Conservation (phyloP, 2,113 vertebrate species). For the Ondatra zibethicus region DNA sequence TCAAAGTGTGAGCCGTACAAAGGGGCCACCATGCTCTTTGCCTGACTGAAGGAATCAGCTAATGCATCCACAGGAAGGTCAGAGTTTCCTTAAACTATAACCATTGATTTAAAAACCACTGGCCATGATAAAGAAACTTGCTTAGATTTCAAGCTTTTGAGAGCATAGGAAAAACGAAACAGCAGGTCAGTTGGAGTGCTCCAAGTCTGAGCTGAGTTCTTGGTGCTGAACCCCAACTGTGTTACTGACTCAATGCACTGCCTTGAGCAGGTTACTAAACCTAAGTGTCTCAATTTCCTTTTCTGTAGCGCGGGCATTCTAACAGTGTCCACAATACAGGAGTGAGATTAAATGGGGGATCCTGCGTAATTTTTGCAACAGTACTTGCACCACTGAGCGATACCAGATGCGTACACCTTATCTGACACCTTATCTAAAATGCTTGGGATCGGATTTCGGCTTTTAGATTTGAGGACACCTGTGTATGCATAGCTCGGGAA, state of each 20-base stretch:
- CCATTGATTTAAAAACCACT: neutral
- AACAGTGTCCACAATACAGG: neutral
- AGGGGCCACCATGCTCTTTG: neutral
- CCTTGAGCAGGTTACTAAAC: neutral
- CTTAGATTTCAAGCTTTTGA: neutral
- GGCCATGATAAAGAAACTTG: neutral
- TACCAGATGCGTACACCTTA: neutral
- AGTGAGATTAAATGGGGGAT: neutral
- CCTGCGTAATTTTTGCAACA: neutral
- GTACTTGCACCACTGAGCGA: neutral
- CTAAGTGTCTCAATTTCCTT: neutral
- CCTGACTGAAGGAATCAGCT: neutral
- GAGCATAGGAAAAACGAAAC: neutral
- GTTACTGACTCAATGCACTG: neutral
- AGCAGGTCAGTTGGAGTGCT: neutral
- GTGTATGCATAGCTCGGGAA: neutral
- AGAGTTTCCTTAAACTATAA: constrained; percentile 25
- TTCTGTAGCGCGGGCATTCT: neutral
- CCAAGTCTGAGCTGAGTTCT: neutral
- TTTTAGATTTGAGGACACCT: neutral
- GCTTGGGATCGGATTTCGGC: neutral
- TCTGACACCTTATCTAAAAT: neutral
- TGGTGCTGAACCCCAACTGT: neutral
- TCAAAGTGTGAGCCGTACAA: neutral
- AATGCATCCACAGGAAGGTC: neutral